Evolutionary conservation across 2,113 vertebrate species (phyloP).

Genomic region (Sapayoa aenigma): DNA sequence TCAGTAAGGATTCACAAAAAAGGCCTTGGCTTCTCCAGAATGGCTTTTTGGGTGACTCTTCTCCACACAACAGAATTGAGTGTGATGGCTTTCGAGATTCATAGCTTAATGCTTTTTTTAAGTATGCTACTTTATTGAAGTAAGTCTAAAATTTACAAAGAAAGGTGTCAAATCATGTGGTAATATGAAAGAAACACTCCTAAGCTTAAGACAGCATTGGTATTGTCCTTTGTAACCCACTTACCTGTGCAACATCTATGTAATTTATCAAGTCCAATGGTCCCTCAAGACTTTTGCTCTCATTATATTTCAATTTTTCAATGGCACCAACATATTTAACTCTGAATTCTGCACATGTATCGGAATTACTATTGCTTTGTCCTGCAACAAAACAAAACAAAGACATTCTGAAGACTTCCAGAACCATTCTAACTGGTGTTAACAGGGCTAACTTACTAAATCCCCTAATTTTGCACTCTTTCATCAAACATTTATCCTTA

Average conservation of each 20-base stretch:
- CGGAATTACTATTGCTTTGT: conserved; percentile 86
- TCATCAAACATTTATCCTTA: neutral
- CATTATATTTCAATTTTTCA: conserved; percentile 85
- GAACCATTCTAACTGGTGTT: neutral
- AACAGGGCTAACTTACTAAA: neutral
- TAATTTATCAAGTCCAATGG: conserved; percentile 95
- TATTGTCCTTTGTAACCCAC: neutral
- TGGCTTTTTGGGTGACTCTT: neutral
- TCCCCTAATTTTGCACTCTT: neutral
- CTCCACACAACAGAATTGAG: neutral
- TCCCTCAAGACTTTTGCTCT: conserved; percentile 86
- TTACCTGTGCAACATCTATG: conserved; percentile 94
- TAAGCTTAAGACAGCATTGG: neutral
- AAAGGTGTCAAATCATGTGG: neutral
- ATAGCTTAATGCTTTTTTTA: neutral
- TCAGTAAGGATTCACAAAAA: neutral
- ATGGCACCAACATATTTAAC: conserved; percentile 94
- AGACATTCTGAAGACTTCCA: neutral
- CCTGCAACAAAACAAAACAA: conserved; percentile 60
- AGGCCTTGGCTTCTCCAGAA: neutral
- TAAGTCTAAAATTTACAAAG: neutral
- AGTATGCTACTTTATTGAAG: neutral
- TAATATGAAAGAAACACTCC: neutral
- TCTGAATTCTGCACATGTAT: conserved; percentile 90
- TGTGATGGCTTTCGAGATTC: neutral